Base-by-base conservation (phyloP, 2,888 invertebrate species). In the Epistrophe eligans region DNA sequence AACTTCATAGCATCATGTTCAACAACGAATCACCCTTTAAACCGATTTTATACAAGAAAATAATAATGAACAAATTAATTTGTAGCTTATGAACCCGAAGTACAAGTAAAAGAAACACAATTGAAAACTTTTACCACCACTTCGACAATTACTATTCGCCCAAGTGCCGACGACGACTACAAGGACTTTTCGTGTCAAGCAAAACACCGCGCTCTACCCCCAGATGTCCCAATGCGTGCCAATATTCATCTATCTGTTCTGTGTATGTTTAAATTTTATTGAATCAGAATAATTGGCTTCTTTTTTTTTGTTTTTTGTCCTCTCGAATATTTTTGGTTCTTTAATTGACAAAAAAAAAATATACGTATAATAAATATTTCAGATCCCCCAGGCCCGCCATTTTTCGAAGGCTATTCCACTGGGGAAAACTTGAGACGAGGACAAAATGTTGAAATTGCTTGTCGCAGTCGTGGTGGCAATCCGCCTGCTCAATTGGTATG, bases 381-480 rank as follows among this genome's bases (percentile, higher is more conserved):
- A 92, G 92, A 92, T 90, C 92, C 92, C 15, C 92, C 92, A 4
- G 92, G 92, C 24, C 90, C 92, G 0, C 92, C 92, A 62, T 92
- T 92, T 88, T 92, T 92, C 48, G 92, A 92, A 88, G 92, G 92
- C 32, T 92, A 92, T 55, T 90, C 90, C 5, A 91, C 91, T 40
- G 91, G 91, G 7, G 92, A 92, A 64, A 90, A 89, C 13, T 84
- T 92, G 73, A 90, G 90, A 43, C 91, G 91, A 57, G 92, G 92
- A n/a, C 92, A 92, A 81, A 90, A 90, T 76, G 88, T 92, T 32
- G 90, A 91, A 88, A 91, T 92, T 7, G 92, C 92, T 5, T 92
- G 92, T 73, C 91, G 92, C 71, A 92, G 92, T 79, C 91, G 92
- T 15, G 92, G 92, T 10, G 92, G 92, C 4, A 92, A 92, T 89